A percentile compares a stretch with the other conserved stretches of the same genome.
These are phyloP conservation scores for Mesocentrotus franciscanus DNA, from an alignment of 53 echinoderm and acorn worm genomes.

Conservation along the genomic window DNA sequence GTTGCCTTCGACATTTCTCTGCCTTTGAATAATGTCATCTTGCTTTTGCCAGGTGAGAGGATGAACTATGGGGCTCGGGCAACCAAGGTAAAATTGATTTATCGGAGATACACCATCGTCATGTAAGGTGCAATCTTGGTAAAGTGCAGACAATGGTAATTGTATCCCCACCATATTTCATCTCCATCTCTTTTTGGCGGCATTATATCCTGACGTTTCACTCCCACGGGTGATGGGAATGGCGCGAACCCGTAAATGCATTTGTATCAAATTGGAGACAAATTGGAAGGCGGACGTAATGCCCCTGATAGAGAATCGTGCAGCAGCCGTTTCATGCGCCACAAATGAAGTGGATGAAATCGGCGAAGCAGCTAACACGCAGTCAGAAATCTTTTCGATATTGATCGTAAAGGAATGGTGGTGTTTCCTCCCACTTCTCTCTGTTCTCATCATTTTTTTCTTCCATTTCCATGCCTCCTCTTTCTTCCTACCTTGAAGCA, in stretches of 20 bases:
- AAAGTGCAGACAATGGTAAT: conserved; percentile 62
- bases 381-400: conserved; percentile 66
- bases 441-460: conserved; percentile 38
- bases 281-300: conserved; percentile 65
- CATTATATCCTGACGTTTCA: conserved; percentile 54
- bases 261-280: conserved; percentile 66
- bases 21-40: conserved; percentile 11
- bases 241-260: conserved; percentile 44
- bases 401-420: conserved; percentile 59
- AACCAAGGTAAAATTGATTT: conserved; percentile 51
- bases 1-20: conserved; percentile 26
- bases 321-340: conserved; percentile 62
- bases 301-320: conserved; percentile 44
- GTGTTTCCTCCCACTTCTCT: conserved; percentile 35
- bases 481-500: conserved; percentile 44
- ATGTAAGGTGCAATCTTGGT: conserved; percentile 41
- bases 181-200: conserved; percentile 46
- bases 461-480: conserved; percentile 7
- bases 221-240: conserved; percentile 40
- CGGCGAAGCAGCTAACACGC: conserved; percentile 50
- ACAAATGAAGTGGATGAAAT: conserved; percentile 67
- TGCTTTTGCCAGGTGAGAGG: conserved; percentile 7
- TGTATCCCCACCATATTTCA: conserved; percentile 47
- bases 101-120: not conserved
- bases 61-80: conserved; percentile 28